Percentiles rank a stretch among this genome's conserved stretches.
phyloP scores from a whole-genome alignment of 2,113 vertebrate genomes.

The Verasper variegatus region DNA sequence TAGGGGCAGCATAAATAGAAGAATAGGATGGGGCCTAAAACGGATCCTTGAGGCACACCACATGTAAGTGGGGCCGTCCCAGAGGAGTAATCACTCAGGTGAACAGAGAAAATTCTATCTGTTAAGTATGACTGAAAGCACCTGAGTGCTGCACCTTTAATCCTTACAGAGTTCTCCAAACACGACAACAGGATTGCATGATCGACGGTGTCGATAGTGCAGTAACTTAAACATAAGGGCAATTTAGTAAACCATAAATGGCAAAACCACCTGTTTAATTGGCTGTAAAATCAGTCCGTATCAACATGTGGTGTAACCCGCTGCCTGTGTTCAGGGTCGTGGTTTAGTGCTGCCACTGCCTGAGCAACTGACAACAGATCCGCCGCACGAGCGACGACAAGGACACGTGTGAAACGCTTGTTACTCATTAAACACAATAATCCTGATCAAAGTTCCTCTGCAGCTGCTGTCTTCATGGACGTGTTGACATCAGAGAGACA shows the following conservation, averaged over 20 bases:
- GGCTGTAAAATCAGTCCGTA: background rate
- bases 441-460: conserved; percentile 71
- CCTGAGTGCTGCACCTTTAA: too few relatives aligned
- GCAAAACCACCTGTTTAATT: background rate
- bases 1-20: too few relatives aligned
- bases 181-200: too few relatives aligned
- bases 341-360: conserved; percentile 7
- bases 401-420: conserved; percentile 16
- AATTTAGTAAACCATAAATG: background rate
- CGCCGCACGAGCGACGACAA: background rate
- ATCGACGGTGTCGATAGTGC: too few relatives aligned
- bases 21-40: too few relatives aligned
- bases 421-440: conserved; percentile 51
- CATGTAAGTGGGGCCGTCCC: too few relatives aligned
- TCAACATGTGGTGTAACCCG: background rate
- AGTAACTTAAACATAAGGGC: background rate
- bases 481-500: conserved; percentile 28
- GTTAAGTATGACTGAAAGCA: too few relatives aligned
- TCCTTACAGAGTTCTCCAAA: too few relatives aligned
- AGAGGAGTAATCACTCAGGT: too few relatives aligned
- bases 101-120: too few relatives aligned
- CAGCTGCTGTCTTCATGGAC: conserved; percentile 23
- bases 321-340: background rate
- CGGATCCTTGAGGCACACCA: too few relatives aligned
- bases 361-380: background rate